A percentile compares a stretch with the other conserved stretches of the same genome.
Conservation (phyloP, 2,113 vertebrate genomes). For the Salvelinus fontinalis region DNA sequence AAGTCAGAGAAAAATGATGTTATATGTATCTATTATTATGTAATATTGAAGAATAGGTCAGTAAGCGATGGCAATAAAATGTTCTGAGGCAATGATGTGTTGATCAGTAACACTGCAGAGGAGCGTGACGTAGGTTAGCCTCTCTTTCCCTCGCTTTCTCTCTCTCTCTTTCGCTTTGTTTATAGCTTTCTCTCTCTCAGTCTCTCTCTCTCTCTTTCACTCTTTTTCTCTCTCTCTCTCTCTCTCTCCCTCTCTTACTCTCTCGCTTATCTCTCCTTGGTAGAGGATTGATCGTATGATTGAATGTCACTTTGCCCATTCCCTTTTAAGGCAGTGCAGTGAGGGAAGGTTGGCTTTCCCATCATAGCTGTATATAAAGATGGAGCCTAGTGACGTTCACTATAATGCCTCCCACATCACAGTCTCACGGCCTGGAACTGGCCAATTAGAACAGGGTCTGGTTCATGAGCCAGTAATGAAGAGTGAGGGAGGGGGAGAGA, state of each 20-base stretch:
- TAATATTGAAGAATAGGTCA: too few relatives aligned
- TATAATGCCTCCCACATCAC: conserved; percentile 53
- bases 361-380: conserved; percentile 56
- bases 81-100: too few relatives aligned
- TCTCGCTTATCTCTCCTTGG: conserved; percentile 6
- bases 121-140: neutral
- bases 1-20: too few relatives aligned
- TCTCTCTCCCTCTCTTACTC: neutral
- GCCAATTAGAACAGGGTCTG: conserved; percentile 53
- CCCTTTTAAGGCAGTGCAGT: conserved; percentile 68
- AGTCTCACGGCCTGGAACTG: conserved; percentile 44
- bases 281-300: conserved; percentile 48
- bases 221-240: neutral
- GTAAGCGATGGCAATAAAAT: too few relatives aligned
- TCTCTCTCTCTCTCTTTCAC: neutral
- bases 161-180: too few relatives aligned
- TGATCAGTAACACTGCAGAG: neutral
- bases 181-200: too few relatives aligned
- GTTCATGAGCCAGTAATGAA: conserved; percentile 11
- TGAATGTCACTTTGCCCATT: conserved; percentile 30
- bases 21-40: too few relatives aligned
- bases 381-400: conserved; percentile 68
- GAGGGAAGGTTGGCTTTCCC: conserved; percentile 56
- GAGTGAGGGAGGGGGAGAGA: neutral
- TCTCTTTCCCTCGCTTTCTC: neutral